phyloP scores from a whole-genome alignment of 2,888 invertebrate genomes.

The Zhengitettix transpicula region DNA sequence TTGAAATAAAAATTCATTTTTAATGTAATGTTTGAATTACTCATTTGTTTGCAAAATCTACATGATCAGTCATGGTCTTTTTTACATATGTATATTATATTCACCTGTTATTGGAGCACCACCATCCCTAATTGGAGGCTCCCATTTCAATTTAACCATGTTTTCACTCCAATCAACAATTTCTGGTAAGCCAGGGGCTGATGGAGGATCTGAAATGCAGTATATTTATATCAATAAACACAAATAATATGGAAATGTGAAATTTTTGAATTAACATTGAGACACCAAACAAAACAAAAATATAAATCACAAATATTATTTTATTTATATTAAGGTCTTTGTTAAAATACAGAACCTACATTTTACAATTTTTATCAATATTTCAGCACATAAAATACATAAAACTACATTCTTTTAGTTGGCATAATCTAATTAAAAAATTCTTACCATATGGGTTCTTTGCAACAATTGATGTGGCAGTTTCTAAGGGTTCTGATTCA shows the following conservation, averaged over 20 bases:
- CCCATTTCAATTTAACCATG: conserved; percentile 81
- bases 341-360: not conserved
- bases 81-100: not conserved
- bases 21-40: not conserved
- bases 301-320: not conserved
- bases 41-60: not conserved
- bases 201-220: conserved; percentile 42
- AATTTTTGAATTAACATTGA: too few relatives aligned
- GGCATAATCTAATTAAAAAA: not conserved
- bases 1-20: not conserved
- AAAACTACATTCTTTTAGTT: not conserved
- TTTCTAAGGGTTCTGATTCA: conserved; percentile 86
- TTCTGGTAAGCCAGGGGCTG: conserved; percentile 79
- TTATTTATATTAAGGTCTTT: not conserved
- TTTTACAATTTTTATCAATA: not conserved
- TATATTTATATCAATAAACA: too few relatives aligned
- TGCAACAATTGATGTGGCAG: conserved; percentile 73
- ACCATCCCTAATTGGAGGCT: conserved; percentile 74
- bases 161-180: conserved; percentile 83
- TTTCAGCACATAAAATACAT: not conserved
- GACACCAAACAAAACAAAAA: too few relatives aligned
- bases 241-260: too few relatives aligned
- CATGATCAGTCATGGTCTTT: not conserved
- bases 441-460: conserved; percentile 83
- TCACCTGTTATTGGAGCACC: conserved; percentile 77